Base-by-base conservation (phyloP, 2,888 invertebrate species). In the Zelleria hepariella region DNA sequence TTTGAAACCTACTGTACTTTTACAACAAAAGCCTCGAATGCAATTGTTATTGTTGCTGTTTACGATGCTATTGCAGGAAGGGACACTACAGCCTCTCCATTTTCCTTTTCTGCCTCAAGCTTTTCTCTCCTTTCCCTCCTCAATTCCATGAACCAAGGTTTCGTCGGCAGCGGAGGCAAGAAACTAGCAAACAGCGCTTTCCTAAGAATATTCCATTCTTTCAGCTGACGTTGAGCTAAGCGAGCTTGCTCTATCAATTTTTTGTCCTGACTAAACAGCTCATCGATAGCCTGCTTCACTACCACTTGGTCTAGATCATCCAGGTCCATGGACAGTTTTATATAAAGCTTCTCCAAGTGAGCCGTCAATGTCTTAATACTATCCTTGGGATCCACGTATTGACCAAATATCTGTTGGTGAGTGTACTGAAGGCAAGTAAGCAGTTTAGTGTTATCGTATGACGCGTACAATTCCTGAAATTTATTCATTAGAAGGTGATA, bases 381-480 rank as follows among this genome's bases (percentile, higher is more conserved):
- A 48, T 75, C 74, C 56, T 66, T 71, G 7, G 71, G 71, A 57
- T 77, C 75, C 57, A 68, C 71, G 4, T 62, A 59, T 24, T 60
- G 59, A 0, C 61, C 62, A 57, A 72, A 70, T 15, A 74, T 47
- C 26, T 61, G 66, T 5, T 61, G 64, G 55, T 70, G 66, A 0
- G 67, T 69, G 55, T 66, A 74, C 53, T 73, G 73, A 1, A 76
- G 53, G 57, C 72, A 73, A 15, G 70, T 75, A 57, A 69, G 71
- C 21, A 75, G 57, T 60, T 75, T 73, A 1, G 59, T 42, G 4
- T 42, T 42, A 15, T 42, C 32, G 27, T 67, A 67, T 0, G 73
- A 74, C 3, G 71, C 65, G 20, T 62, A 72, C 10, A 73, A 54
- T 26, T 66, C 61, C 26, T 70, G 63, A 61, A 73, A 72, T 26